These are phyloP conservation scores for Rotaria sp. DNA, from an alignment of 2,888 invertebrate genomes.

Conservation along the genomic window DNA sequence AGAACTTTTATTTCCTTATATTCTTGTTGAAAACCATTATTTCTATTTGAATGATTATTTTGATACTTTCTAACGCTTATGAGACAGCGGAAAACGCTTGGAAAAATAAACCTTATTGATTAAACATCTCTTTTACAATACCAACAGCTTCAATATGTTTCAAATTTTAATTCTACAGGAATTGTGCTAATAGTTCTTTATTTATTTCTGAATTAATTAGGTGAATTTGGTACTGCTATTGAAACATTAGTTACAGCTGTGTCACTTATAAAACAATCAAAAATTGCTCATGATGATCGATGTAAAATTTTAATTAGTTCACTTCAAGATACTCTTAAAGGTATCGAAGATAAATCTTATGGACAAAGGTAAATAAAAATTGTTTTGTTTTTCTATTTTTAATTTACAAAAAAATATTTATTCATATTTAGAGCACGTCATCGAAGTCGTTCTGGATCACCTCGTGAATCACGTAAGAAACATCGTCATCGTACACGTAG, in stretches of 20 bases:
- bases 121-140: too few species aligned
- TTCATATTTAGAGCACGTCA: not conserved
- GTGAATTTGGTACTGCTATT: constrained; percentile 93
- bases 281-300: constrained; percentile 86
- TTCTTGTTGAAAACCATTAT: too few species aligned
- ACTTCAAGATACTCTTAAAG: constrained; percentile 87
- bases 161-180: too few species aligned
- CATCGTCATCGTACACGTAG: constrained; percentile 35
- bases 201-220: constrained; percentile 46
- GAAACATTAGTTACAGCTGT: constrained; percentile 97
- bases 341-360: constrained; percentile 94
- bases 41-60: too few species aligned
- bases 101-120: too few species aligned
- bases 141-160: too few species aligned
- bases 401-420: not conserved
- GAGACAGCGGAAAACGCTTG: too few species aligned
- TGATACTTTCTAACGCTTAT: too few species aligned
- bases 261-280: constrained; percentile 92
- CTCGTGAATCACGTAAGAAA: constrained; percentile 11
- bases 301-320: constrained; percentile 95
- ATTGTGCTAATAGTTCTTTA: not conserved
- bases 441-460: constrained; percentile 23
- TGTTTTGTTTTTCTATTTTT: too few species aligned
- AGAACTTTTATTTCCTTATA: too few species aligned
- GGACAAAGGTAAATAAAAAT: not conserved